phyloP scores from a whole-genome alignment of 2,888 invertebrate species.

The Litoditis marina region DNA sequence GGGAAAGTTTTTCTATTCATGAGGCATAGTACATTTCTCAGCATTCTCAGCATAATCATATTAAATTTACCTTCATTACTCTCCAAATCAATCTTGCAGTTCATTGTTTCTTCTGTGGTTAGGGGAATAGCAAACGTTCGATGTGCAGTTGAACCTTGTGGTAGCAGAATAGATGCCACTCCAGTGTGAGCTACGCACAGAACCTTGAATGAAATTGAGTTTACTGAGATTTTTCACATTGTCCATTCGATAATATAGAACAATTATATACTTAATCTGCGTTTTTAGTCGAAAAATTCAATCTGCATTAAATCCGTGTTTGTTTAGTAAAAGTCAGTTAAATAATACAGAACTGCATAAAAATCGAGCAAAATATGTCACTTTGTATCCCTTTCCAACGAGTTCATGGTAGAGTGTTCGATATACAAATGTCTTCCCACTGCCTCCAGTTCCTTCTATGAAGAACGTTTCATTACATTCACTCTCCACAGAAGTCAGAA shows the following conservation, averaged over 20 bases:
- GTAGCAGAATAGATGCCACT: conserved; percentile 5
- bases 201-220: not conserved
- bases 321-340: too few species aligned
- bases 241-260: too few species aligned
- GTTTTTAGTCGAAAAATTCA: too few species aligned
- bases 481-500: too few species aligned
- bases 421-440: conserved; percentile 16
- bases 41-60: too few species aligned
- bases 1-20: too few species aligned
- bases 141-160: conserved; percentile 5
- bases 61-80: not conserved
- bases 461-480: not conserved
- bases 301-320: too few species aligned
- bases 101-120: conserved; percentile 1
- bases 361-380: too few species aligned
- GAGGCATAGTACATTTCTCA: too few species aligned
- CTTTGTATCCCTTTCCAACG: not conserved
- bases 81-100: not conserved
- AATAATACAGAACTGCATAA: too few species aligned
- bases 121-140: conserved; percentile 8
- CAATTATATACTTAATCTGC: too few species aligned
- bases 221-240: too few species aligned
- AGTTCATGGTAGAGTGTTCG: conserved; percentile 7
- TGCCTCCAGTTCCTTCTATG: conserved; percentile 16
- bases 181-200: conserved; percentile 18